These are phyloP conservation scores for Mimas tiliae DNA, from an alignment of 2,888 invertebrate genomes.

Conservation along the genomic window DNA sequence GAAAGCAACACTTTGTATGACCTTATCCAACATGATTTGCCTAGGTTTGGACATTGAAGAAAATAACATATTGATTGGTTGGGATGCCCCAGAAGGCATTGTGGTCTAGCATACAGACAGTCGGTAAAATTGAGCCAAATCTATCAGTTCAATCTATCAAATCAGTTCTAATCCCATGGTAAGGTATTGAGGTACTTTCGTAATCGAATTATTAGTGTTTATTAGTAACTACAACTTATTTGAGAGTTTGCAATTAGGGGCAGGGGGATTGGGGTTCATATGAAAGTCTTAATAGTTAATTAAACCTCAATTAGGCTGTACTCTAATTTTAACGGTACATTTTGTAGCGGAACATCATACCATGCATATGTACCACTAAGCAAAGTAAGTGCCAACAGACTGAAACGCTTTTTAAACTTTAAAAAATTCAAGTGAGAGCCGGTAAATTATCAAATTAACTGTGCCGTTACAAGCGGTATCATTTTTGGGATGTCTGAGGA, in stretches of 20 bases:
- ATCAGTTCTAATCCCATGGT: too few species aligned
- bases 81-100: too few species aligned
- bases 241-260: neutral
- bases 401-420: constrained; percentile 27
- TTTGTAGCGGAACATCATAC: constrained; percentile 10
- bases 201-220: too few species aligned
- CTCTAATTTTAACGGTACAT: neutral
- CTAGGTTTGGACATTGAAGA: too few species aligned
- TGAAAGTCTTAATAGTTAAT: neutral
- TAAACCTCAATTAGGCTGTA: neutral
- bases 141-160: too few species aligned
- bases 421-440: constrained; percentile 47
- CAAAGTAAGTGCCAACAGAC: constrained; percentile 1
- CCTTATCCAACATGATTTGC: neutral
- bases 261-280: too few species aligned
- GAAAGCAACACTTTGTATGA: too few species aligned
- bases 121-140: too few species aligned
- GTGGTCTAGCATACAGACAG: too few species aligned
- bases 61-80: too few species aligned
- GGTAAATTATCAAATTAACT: constrained; percentile 55
- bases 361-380: neutral
- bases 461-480: constrained; percentile 45
- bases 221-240: too few species aligned
- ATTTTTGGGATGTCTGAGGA: constrained; percentile 30
- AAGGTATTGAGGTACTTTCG: too few species aligned